A percentile compares a stretch with the other conserved stretches of the same genome.
Evolutionary conservation across 2,797 vertebrate species (phyloP).

Genomic region (Sebastes flavidus): DNA sequence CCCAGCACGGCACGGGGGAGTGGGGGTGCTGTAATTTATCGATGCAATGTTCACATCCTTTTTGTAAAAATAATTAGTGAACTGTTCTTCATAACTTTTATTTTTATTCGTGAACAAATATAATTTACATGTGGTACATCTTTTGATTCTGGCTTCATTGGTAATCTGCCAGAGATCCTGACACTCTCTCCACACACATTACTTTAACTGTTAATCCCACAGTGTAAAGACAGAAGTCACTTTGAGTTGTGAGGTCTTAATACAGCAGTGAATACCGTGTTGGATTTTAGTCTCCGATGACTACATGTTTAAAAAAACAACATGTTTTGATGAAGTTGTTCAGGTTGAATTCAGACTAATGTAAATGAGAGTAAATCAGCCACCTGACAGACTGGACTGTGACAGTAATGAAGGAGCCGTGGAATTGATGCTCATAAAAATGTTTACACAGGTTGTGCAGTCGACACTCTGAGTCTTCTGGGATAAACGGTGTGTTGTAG

Average conservation of each 20-base stretch:
- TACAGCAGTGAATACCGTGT: neutral
- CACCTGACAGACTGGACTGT: neutral
- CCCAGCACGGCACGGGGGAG: too few species aligned
- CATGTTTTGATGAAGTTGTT: neutral
- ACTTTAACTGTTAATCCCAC: neutral
- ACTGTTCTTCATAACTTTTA: too few species aligned
- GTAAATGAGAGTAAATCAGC: neutral
- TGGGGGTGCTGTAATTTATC: too few species aligned
- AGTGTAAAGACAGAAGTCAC: neutral
- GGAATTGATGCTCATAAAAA: constrained; percentile 20
- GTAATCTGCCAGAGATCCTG: neutral
- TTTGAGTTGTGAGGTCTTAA: neutral
- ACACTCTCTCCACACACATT: neutral
- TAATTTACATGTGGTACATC: too few species aligned
- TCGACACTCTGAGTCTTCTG: neutral
- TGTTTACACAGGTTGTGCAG: constrained; percentile 42
- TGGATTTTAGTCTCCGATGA: neutral
- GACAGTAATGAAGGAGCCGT: constrained; percentile 31
- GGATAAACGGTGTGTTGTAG: constrained; percentile 23
- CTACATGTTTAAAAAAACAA: neutral
- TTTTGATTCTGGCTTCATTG: too few species aligned
- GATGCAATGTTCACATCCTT: too few species aligned
- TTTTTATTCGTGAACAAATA: too few species aligned
- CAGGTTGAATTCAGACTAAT: constrained; percentile 2
- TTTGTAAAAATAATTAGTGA: too few species aligned